A percentile compares a stretch with the other conserved stretches of the same genome.
Conservation (phyloP, 2,888 invertebrate species). For the Ophioninae sp. region DNA sequence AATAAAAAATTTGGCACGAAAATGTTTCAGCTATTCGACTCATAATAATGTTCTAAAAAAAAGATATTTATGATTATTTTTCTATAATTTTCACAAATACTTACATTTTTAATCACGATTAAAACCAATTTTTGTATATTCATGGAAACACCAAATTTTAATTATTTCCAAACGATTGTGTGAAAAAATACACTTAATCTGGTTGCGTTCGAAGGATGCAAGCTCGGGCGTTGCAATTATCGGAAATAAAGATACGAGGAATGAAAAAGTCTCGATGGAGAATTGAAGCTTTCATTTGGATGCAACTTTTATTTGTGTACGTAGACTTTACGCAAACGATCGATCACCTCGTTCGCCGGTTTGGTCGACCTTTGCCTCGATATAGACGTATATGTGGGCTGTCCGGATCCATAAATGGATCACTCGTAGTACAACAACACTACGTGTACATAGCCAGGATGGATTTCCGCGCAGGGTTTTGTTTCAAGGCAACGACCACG, state of each 20-base stretch:
- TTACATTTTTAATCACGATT: too few species aligned
- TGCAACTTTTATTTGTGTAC: slow-evolving; percentile 10
- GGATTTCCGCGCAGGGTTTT: slow-evolving; percentile 48
- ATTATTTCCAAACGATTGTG: too few species aligned
- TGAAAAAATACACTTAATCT: too few species aligned
- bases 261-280: not conserved
- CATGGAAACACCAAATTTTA: too few species aligned
- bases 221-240: not conserved
- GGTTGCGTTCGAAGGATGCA: too few species aligned
- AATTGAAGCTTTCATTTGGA: not conserved
- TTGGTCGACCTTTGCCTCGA: slow-evolving; percentile 20
- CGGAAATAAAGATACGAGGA: not conserved
- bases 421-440: not conserved
- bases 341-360: slow-evolving; percentile 55
- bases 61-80: too few species aligned
- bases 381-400: not conserved
- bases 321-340: slow-evolving; percentile 33
- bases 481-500: slow-evolving; percentile 46
- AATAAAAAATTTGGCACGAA: too few species aligned
- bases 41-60: too few species aligned
- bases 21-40: too few species aligned
- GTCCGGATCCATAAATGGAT: not conserved
- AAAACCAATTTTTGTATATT: too few species aligned
- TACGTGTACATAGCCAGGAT: slow-evolving; percentile 10
- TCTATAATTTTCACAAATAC: too few species aligned